A percentile compares a stretch with the other conserved stretches of the same genome.
Conservation (phyloP, 2,797 vertebrate genomes). For the Gallinago stenura region DNA sequence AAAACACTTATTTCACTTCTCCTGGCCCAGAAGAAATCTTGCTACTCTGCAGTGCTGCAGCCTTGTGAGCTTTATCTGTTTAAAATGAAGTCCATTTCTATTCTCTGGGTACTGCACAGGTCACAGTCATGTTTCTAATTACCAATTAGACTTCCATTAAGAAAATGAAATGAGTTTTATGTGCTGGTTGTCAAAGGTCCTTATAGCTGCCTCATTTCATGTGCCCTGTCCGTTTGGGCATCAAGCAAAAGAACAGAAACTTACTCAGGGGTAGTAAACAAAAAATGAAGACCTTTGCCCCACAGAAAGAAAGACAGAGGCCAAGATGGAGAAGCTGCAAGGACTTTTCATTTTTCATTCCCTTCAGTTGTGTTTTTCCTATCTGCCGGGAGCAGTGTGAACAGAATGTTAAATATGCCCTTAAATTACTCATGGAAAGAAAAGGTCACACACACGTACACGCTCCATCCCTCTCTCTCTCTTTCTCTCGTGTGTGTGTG, state of each 20-base stretch:
- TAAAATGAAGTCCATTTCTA: slow-evolving; percentile 12
- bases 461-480: not conserved
- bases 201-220: not conserved
- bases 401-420: slow-evolving; percentile 63
- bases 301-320: not conserved
- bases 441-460: not conserved
- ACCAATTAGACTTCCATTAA: slow-evolving; percentile 66
- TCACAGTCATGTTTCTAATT: slow-evolving; percentile 67
- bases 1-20: not conserved
- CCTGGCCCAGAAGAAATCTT: not conserved
- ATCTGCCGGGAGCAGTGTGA: slow-evolving; percentile 31
- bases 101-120: slow-evolving; percentile 40
- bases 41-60: not conserved
- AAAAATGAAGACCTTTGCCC: not conserved
- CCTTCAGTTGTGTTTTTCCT: slow-evolving; percentile 23
- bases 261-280: not conserved
- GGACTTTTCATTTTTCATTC: slow-evolving; percentile 38
- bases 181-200: slow-evolving; percentile 52
- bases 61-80: slow-evolving; percentile 24
- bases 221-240: not conserved
- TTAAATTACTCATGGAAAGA: not conserved
- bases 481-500: not conserved
- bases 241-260: not conserved
- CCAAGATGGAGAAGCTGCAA: slow-evolving; percentile 12
- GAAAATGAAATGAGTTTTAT: slow-evolving; percentile 52